Evolutionary conservation across 2,113 vertebrate genomes (phyloP), one percentile per base, ranked within the genome.

Genomic region (Cololabis saira): DNA sequence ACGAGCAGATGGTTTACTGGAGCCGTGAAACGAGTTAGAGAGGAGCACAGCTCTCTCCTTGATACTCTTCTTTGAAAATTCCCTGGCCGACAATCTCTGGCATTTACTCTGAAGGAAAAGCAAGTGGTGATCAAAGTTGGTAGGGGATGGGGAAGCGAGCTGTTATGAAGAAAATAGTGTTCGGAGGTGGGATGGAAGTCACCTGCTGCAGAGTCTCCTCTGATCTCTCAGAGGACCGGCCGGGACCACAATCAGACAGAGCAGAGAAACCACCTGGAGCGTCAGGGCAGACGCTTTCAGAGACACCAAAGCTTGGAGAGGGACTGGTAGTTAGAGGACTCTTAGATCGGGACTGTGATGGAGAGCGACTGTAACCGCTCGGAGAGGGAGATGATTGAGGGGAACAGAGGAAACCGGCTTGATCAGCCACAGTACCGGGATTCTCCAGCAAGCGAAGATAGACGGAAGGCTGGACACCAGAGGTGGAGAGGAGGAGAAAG

Each of bases 31-130:
- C 93, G 97, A 92, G 80, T 94, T 93, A 60, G 93, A 95, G 41
- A 99, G 94, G 69, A 96, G 95, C 70, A 88, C 92, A 0, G 96
- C 97, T 61, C 96, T 93, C 72, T 98, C 96, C 77, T 95, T 97
- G 86, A 98, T 95, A 70, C 94, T 97, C 91, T 92, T 95, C 90
- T 89, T 92, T 85, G 93, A 92, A 87, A 96, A 97, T 22, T 95
- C 95, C 87, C 92, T 93, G 83, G 94, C 82, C 15, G 95, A 91
- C 86, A 91, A 54, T 57, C 74, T 90, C 87, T 94, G 92, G 51
- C 85, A 88, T 89, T 93, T 95, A 80, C 88, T 95, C 97, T 97
- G 93, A 55, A 30, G 69, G 48, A 24, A 76, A 74, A 91, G 16
- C 21, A 54, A 43, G 55, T 10, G 44, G 53, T 1, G 15, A 17